Evolutionary conservation across 2,888 invertebrate species (phyloP).

Genomic region (Hoplodrina ambigua): DNA sequence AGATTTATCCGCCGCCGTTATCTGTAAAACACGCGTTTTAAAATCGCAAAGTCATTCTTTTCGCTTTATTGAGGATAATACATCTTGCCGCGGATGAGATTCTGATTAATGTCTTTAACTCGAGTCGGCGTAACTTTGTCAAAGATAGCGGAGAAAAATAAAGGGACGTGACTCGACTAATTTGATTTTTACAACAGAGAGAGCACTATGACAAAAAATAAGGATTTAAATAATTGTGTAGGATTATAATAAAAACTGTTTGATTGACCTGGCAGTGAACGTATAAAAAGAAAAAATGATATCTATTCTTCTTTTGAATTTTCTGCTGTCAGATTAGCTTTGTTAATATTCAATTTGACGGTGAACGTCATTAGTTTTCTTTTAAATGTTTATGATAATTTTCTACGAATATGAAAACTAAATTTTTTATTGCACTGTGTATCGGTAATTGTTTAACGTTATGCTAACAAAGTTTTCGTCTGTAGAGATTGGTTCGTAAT

Average conservation of each 20-base stretch:
- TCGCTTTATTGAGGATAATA: slow-evolving; percentile 89
- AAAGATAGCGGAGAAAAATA: slow-evolving; percentile 88
- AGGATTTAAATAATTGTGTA: slow-evolving; percentile 45
- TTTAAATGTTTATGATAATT: slow-evolving; percentile 66
- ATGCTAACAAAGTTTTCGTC: slow-evolving; percentile 15
- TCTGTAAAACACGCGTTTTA: slow-evolving; percentile 88
- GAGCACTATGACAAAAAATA: slow-evolving; percentile 45
- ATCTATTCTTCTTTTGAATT: slow-evolving; percentile 83
- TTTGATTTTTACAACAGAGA: slow-evolving; percentile 79
- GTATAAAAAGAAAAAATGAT: slow-evolving; percentile 54
- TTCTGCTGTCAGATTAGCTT: slow-evolving; percentile 71
- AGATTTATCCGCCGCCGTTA: slow-evolving; percentile 84
- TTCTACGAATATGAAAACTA: slow-evolving; percentile 76
- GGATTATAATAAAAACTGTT: slow-evolving; percentile 35
- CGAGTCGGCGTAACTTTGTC: slow-evolving; percentile 86
- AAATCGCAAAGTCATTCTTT: slow-evolving; percentile 89
- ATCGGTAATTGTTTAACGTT: slow-evolving; percentile 70
- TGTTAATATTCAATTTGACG: slow-evolving; percentile 55
- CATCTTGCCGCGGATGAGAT: slow-evolving; percentile 85
- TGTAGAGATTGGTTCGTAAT: slow-evolving; percentile 10
- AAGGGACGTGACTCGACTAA: slow-evolving; percentile 88
- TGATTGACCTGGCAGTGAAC: slow-evolving; percentile 54
- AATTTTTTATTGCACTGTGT: slow-evolving; percentile 72
- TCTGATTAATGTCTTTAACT: slow-evolving; percentile 89
- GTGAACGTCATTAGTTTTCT: slow-evolving; percentile 70